phyloP scores from a whole-genome alignment of 2,797 vertebrate species.

The Ctenochaetus hawaiiensis region DNA sequence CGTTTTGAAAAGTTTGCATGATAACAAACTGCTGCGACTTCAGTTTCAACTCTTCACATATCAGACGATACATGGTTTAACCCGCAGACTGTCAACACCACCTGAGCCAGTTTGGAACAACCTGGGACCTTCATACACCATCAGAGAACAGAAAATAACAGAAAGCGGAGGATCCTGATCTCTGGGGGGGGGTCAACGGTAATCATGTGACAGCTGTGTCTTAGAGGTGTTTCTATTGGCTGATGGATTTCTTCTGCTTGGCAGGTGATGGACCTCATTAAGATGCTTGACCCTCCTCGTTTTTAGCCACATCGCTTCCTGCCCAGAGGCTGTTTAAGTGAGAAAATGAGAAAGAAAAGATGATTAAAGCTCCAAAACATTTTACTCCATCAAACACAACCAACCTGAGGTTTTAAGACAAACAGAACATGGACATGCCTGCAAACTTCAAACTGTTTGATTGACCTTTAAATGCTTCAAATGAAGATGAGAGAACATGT shows the following conservation, averaged over 20 bases:
- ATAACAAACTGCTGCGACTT: too few species aligned
- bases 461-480: too few species aligned
- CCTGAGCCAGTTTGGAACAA: neutral
- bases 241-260: neutral
- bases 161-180: neutral
- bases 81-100: too few species aligned
- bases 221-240: neutral
- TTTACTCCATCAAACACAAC: neutral
- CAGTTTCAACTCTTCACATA: too few species aligned
- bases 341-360: neutral
- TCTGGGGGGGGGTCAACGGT: too few species aligned
- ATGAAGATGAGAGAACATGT: too few species aligned
- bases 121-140: too few species aligned
- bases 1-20: too few species aligned
- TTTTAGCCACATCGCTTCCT: neutral
- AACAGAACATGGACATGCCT: too few species aligned
- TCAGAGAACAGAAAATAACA: neutral
- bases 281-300: neutral
- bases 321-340: conserved; percentile 1
- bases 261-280: neutral
- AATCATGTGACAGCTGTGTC: neutral
- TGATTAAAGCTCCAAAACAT: neutral
- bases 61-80: too few species aligned
- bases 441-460: too few species aligned
- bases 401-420: neutral